A percentile compares a stretch with the other conserved stretches of the same genome.
Evolutionary conservation across 1,140 invertebrate genomes (phyloP).

Genomic region (Papilio polyxenes): DNA sequence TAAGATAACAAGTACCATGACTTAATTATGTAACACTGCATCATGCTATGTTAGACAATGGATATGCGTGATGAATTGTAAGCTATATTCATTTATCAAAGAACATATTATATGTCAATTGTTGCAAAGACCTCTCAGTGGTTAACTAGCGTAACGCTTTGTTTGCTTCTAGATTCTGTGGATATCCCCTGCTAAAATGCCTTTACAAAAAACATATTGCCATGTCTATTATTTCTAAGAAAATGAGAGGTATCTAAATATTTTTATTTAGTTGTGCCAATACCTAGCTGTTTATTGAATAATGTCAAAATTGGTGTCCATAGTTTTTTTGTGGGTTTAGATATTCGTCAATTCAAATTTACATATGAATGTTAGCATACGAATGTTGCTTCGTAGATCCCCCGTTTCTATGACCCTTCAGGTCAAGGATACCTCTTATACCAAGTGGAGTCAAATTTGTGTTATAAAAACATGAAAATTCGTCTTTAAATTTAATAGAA

Average conservation of each 20-base stretch:
- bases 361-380: conserved; percentile 4
- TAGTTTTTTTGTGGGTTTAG: neutral
- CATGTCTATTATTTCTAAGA: neutral
- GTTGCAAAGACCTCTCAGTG: neutral
- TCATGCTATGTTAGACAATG: neutral
- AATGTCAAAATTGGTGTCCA: neutral
- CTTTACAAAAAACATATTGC: neutral
- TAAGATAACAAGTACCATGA: neutral
- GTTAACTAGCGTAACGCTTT: neutral
- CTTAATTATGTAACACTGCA: neutral
- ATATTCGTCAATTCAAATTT: neutral
- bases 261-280: neutral
- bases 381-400: neutral
- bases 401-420: neutral
- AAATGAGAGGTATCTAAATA: neutral
- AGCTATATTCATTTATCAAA: neutral
- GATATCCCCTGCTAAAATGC: neutral
- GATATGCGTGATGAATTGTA: neutral
- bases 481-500: neutral
- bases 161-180: neutral
- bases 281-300: too few relatives aligned
- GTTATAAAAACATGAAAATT: neutral
- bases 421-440: neutral
- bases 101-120: neutral
- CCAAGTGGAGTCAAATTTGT: neutral